Evolutionary conservation across 2,113 vertebrate genomes (phyloP), one percentile per base, ranked within the genome.

Genomic region (Alethe diademata): DNA sequence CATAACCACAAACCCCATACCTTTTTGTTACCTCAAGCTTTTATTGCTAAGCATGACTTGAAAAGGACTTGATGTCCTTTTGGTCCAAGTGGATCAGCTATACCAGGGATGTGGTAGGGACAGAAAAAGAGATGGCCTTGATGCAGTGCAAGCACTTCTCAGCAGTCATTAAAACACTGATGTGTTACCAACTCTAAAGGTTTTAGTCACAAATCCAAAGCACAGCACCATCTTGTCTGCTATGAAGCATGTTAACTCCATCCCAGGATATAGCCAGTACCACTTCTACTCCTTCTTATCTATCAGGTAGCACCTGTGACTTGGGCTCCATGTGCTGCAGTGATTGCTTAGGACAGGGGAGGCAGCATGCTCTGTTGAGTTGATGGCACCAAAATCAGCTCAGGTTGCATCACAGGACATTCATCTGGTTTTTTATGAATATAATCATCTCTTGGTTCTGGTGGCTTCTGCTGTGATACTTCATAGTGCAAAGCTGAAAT

Each of bases 381-480:
- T 81, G 24, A 19, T 86, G 43, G 11, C 53, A 64, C 22, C 19
- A 66, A 58, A 78, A 65, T 5, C 12, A 73, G 42, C n/a, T 61
- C 26, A 42, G 33, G 2, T 3, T 91, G 14, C 12, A 25, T 89
- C 5, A 15, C 4, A 0, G 19, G 24, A 2, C 18, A 5, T 18
- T 45, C 71, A 5, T 11, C 12, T 2, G 0, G 9, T 58, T 81
- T 26, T 38, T 90, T 14, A 50, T 0, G 0, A 78, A 7, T 14
- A 19, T 47, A 2, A 12, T 81, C 10, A 35, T 47, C 43, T 38
- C 0, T 47, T 81, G 14, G 1, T 67, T 82, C 1, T 0, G 11
- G 43, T 89, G 38, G 19, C 50, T 62, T 73, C n/a, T 80, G 45
- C 72, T 76, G 5, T 78, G 19, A 24, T 62, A 16, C 19, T 42